Percentiles rank a stretch among this genome's conserved stretches.
Conservation (phyloP, 1,140 invertebrate genomes). For the Caerostris extrusa region DNA sequence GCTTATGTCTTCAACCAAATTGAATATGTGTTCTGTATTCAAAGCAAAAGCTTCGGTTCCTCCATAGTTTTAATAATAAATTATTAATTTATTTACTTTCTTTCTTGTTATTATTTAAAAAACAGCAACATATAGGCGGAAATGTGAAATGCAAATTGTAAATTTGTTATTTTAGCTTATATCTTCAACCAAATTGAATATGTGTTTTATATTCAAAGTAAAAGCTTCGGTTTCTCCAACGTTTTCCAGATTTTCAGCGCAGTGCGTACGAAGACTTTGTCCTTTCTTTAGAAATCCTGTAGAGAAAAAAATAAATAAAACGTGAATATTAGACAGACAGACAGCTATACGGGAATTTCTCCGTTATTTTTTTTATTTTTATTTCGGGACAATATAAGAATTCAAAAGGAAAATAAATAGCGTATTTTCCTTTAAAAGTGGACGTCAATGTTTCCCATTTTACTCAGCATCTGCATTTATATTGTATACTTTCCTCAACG, state of each 20-base stretch:
- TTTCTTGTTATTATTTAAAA: no score
- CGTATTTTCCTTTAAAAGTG: slow-evolving; percentile 39
- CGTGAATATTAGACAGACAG: slow-evolving; percentile 44
- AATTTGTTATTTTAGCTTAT: no score
- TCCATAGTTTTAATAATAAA: not conserved
- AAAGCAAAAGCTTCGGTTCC: not conserved
- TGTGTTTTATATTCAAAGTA: not conserved
- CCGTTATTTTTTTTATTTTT: not conserved
- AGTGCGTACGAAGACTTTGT: not conserved
- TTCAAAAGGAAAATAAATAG: slow-evolving; percentile 63
- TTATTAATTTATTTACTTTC: no score
- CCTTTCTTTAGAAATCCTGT: not conserved
- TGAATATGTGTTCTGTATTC: not conserved
- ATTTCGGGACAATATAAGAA: slow-evolving; percentile 26
- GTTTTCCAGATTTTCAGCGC: not conserved
- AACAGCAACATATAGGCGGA: no score
- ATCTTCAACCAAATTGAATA: no score
- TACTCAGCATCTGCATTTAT: slow-evolving; percentile 66
- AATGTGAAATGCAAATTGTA: no score
- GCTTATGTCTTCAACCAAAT: no score
- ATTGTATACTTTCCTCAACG: slow-evolving; percentile 40
- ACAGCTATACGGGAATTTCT: slow-evolving; percentile 37
- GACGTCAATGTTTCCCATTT: not conserved
- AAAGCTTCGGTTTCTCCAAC: not conserved
- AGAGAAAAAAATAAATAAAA: slow-evolving; percentile 30